A percentile compares a stretch with the other conserved stretches of the same genome.
Conservation (phyloP, 1,140 invertebrate genomes). For the Drosophila albomicans region DNA sequence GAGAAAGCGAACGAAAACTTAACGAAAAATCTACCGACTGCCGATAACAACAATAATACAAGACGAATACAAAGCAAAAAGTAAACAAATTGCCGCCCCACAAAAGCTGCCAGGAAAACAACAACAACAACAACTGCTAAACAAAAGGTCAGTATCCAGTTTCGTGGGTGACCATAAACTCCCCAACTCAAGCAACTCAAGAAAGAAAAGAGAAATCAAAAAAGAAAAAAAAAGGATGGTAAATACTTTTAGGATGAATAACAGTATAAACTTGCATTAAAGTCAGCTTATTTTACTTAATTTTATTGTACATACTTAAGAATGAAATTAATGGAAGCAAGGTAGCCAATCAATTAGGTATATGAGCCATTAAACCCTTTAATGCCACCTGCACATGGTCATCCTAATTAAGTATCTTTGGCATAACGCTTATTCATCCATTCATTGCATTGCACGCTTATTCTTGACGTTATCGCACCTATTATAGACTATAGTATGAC, state of each 20-base stretch:
- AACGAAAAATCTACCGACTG: slow-evolving; percentile 61
- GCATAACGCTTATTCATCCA: slow-evolving; percentile 2
- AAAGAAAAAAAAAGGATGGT: neutral
- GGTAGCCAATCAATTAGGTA: neutral
- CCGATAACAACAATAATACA: slow-evolving; percentile 51
- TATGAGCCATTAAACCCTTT: neutral
- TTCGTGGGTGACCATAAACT: slow-evolving; percentile 6
- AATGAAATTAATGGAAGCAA: neutral
- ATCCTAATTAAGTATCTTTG: neutral
- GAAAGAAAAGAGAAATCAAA: too few species aligned
- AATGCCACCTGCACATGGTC: neutral
- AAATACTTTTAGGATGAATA: neutral
- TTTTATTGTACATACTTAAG: neutral
- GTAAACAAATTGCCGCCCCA: slow-evolving; percentile 72
- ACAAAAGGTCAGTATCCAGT: slow-evolving; percentile 60
- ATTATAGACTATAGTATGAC: neutral
- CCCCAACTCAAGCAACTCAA: too few species aligned
- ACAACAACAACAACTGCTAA: slow-evolving; percentile 32
- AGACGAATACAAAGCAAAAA: slow-evolving; percentile 52
- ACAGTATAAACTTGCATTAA: too few species aligned
- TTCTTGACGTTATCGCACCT: slow-evolving; percentile 31
- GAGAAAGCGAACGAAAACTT: slow-evolving; percentile 53
- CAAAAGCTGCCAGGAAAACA: slow-evolving; percentile 33
- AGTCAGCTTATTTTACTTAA: too few species aligned
- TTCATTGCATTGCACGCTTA: slow-evolving; percentile 9